These are phyloP conservation scores for Acleris emargana DNA, from an alignment of 2,888 invertebrate species.

Conservation along the genomic window DNA sequence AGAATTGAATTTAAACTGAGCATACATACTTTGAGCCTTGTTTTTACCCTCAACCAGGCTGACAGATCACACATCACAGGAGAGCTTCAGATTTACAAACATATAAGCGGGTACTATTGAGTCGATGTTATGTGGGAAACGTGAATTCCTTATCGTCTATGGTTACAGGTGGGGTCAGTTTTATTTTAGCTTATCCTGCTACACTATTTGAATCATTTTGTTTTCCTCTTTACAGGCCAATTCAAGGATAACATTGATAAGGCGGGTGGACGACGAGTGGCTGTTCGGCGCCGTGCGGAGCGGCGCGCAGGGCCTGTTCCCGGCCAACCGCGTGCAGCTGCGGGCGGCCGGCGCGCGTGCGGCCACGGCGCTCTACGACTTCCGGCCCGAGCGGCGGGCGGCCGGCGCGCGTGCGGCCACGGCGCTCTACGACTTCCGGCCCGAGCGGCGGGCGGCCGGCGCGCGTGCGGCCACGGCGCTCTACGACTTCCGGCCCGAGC, in stretches of 20 bases:
- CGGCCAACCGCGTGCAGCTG: constrained; percentile 90
- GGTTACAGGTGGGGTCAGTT: too few species aligned
- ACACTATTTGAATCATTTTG: not conserved
- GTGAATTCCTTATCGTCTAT: too few species aligned
- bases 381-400: constrained; percentile 85
- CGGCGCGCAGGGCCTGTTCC: constrained; percentile 91
- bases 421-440: constrained; percentile 89
- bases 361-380: constrained; percentile 88
- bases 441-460: constrained; percentile 81
- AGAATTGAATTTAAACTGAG: too few species aligned
- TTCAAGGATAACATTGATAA: constrained; percentile 88
- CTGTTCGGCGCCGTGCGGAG: constrained; percentile 87
- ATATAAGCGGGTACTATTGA: too few species aligned
- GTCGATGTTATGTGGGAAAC: too few species aligned
- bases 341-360: constrained; percentile 80
- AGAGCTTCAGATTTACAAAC: too few species aligned
- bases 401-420: constrained; percentile 73
- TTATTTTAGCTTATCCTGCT: too few species aligned
- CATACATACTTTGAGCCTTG: too few species aligned
- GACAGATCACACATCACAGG: too few species aligned
- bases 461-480: constrained; percentile 83
- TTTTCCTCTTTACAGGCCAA: constrained; percentile 82
- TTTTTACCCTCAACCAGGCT: too few species aligned
- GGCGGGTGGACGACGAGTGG: constrained; percentile 91
- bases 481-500: constrained; percentile 88